Percentiles rank a stretch among this genome's conserved stretches.
phyloP scores from a whole-genome alignment of 64 coral and sea anemone species.

The Montipora sp. region DNA sequence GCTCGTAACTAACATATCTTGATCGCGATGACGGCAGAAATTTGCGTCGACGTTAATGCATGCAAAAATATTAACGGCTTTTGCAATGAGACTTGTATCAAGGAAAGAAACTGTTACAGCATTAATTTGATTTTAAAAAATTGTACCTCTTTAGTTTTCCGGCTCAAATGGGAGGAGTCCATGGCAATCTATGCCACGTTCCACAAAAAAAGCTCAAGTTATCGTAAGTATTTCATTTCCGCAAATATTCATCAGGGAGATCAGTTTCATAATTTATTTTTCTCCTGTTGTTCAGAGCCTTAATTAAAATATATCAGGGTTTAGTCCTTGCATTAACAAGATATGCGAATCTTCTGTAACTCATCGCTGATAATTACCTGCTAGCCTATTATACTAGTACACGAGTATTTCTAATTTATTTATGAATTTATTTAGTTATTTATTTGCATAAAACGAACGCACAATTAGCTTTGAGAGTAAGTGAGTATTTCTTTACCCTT shows the following conservation, averaged over 20 bases:
- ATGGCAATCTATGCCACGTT: slow-evolving; percentile 23
- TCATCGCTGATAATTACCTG: no score
- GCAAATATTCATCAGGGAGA: no score
- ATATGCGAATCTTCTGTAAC: no score
- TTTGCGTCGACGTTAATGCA: not conserved
- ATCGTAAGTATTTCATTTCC: not conserved
- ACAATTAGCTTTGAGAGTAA: no score
- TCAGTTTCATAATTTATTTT: no score
- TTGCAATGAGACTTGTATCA: not conserved
- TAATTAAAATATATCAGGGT: no score
- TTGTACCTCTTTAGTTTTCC: slow-evolving; percentile 19
- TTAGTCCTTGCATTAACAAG: no score
- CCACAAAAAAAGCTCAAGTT: slow-evolving; percentile 40
- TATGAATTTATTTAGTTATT: not conserved
- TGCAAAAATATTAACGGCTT: not conserved
- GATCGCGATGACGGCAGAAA: no score
- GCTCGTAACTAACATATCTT: not conserved
- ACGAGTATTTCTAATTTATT: no score
- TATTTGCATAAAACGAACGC: not conserved
- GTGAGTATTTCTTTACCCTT: no score
- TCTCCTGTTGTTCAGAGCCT: no score
- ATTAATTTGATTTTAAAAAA: not conserved
- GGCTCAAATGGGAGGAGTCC: not conserved
- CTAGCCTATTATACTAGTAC: no score
- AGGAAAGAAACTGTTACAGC: not conserved